Conservation (phyloP, 2,888 invertebrate genomes). For the Altica lythri region DNA sequence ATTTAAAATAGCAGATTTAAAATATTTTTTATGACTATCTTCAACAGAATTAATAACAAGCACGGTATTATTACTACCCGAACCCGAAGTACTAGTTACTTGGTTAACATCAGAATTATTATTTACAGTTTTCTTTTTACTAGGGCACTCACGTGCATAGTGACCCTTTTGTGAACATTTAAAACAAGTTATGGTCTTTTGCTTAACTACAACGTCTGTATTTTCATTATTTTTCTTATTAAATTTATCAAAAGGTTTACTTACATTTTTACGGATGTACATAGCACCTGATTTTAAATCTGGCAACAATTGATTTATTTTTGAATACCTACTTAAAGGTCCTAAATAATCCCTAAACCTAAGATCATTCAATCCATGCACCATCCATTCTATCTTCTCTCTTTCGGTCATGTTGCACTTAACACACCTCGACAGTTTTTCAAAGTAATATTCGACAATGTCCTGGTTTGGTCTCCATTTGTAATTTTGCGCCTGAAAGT, state of each 20-base stretch:
- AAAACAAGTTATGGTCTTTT: not conserved
- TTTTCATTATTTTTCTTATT: no score
- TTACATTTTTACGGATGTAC: no score
- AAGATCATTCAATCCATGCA: conserved; percentile 29
- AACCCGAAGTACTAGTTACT: no score
- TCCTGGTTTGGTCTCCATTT: no score
- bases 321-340: conserved; percentile 33
- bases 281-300: not conserved
- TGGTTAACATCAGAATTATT: no score
- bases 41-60: no score
- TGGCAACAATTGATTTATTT: conserved; percentile 29
- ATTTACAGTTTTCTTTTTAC: not conserved
- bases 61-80: no score
- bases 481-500: no score
- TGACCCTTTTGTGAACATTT: not conserved
- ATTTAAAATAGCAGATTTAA: no score
- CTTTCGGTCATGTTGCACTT: conserved; percentile 32
- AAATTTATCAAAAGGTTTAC: no score
- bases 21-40: no score
- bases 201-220: no score
- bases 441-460: conserved; percentile 7
- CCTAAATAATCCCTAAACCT: conserved; percentile 33
- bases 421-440: conserved; percentile 38
- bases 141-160: not conserved
- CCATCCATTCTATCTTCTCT: conserved; percentile 38